Conservation (phyloP, 2,113 vertebrate genomes). For the Pionites leucogaster region DNA sequence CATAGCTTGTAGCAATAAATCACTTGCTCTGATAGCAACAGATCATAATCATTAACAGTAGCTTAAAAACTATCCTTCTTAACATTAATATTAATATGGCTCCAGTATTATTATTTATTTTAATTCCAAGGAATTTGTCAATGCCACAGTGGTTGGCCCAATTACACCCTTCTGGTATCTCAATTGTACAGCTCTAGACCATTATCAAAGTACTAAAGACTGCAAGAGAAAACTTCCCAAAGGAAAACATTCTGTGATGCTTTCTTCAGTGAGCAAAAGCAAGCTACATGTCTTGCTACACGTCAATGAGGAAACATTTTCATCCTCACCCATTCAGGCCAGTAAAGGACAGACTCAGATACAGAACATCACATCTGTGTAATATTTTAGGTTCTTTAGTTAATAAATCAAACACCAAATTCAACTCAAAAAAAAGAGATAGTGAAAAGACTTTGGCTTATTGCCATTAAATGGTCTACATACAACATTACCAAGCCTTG, state of each 20-base stretch:
- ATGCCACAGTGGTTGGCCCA: background rate
- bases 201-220: background rate
- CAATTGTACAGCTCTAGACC: background rate
- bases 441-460: background rate
- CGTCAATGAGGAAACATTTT: background rate
- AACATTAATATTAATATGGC: background rate
- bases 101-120: background rate
- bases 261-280: background rate
- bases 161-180: background rate
- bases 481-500: background rate
- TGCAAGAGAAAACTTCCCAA: background rate
- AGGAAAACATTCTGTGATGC: background rate
- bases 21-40: conserved; percentile 7
- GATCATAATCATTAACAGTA: background rate
- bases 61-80: background rate
- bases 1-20: background rate
- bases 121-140: background rate
- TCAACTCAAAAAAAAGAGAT: background rate
- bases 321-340: background rate
- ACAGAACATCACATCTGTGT: background rate
- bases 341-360: background rate
- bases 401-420: conserved; percentile 19
- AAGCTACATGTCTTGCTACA: background rate
- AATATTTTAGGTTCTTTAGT: background rate
- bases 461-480: background rate